These are phyloP conservation scores for Rhinogobio ventralis DNA, from an alignment of 2,797 vertebrate species.

Conservation along the genomic window DNA sequence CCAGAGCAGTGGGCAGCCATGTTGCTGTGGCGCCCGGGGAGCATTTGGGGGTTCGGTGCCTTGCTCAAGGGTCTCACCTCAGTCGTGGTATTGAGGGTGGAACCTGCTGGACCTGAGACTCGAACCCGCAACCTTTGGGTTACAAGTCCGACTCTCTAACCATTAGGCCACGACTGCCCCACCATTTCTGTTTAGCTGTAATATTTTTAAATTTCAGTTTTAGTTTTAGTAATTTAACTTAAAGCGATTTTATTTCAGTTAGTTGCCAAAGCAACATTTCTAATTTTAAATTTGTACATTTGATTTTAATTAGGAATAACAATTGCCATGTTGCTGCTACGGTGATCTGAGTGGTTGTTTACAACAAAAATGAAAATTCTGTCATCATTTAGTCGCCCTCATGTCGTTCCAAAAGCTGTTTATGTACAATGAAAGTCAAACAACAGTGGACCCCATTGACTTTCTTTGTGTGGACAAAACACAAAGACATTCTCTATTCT, in stretches of 20 bases:
- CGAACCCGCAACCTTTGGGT: no score
- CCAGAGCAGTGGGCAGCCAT: no score
- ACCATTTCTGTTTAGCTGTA: background rate
- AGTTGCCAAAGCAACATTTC: background rate
- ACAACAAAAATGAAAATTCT: background rate
- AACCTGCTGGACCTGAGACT: no score
- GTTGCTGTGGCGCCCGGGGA: no score
- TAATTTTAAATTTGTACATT: no score
- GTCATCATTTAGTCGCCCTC: background rate
- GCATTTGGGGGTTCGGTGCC: no score
- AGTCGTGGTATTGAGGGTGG: no score
- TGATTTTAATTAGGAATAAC: background rate
- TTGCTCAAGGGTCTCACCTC: no score
- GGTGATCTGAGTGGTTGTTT: background rate
- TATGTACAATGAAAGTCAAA: background rate
- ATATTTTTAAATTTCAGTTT: background rate
- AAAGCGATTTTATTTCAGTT: background rate
- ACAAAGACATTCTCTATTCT: conserved; percentile 6
- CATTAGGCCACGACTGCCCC: no score
- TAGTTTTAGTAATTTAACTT: background rate
- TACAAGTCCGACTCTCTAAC: no score
- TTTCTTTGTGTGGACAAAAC: background rate
- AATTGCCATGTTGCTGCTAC: background rate
- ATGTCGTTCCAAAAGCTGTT: background rate
- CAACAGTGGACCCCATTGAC: background rate